Base-by-base conservation (phyloP, 2,888 invertebrate genomes). In the Ditylenchus weischeri region DNA sequence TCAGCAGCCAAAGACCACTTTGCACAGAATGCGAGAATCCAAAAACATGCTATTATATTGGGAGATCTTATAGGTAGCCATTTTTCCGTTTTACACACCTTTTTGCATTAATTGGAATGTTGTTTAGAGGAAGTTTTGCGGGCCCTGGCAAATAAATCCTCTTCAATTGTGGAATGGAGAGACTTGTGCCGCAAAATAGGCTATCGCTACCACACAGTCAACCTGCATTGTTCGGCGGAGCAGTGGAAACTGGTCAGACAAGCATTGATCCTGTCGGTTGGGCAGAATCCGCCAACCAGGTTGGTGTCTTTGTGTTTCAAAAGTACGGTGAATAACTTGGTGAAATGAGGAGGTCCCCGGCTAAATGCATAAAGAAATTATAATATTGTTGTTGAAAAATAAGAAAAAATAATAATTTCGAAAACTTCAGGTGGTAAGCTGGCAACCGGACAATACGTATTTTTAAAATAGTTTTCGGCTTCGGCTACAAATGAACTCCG, bases 211-310 rank as follows among this genome's bases (percentile, higher is more conserved):
- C 70, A 74, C 35, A 64, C 69, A 59, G 65, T 72, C 0, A 78
- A 77, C 49, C 36, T 74, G 23, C 73, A 78, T 59, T 76, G 78
- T 64, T 70, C 72, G 36, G 73, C 78, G 1, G 72, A 75, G 15
- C 74, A 81, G 57, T 80, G 78, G 78, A 81, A 81, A 64, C 51
- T 69, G 10, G 76, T 80, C 38, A 68, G 81, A 8, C 65, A 58
- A 23, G 63, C 64, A 7, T 58, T 75, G 11, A 66, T 76, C 15
- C 38, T 58, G 13, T 47, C 72, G 8, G 48, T 79, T 13, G 70
- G 73, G 13, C 68, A 68, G 8, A 69, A 70, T 54, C 71, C 77
- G 13, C 4, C 21, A 54, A 3, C n/a, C 21, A 21, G 54, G 54
- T 54, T 54, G 54, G 54, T 21, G 15, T 54, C 13, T 54, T 35